phyloP scores from a whole-genome alignment of 30 jellyfish, hydroid and myxozoan species.

The Sanderia malayensis region DNA sequence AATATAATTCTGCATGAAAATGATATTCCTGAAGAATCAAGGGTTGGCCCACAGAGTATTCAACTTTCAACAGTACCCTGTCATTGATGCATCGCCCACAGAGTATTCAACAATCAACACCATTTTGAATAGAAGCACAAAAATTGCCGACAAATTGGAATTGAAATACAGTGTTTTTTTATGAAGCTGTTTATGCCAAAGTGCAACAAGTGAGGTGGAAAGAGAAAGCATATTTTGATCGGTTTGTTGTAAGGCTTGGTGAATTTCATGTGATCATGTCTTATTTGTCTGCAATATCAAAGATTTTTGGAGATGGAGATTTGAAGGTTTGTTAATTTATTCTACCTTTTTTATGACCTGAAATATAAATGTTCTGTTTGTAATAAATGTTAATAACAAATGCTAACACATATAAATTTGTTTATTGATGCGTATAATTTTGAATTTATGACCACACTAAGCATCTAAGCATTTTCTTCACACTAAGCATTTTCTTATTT shows the following conservation, averaged over 20 bases:
- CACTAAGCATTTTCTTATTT: neutral
- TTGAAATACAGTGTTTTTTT: constrained; percentile 4
- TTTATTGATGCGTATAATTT: too few relatives aligned
- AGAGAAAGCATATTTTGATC: constrained; percentile 7
- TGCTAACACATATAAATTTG: too few relatives aligned
- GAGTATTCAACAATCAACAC: constrained; percentile 21
- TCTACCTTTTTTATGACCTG: neutral
- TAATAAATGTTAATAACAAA: too few relatives aligned
- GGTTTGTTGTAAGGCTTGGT: constrained; percentile 12
- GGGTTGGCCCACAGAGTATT: neutral
- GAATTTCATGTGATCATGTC: constrained; percentile 19
- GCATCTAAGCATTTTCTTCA: too few relatives aligned
- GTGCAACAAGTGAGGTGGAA: constrained; percentile 4
- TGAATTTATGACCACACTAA: too few relatives aligned
- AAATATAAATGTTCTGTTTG: neutral
- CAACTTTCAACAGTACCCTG: too few relatives aligned
- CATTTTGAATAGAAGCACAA: neutral
- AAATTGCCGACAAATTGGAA: constrained; percentile 4
- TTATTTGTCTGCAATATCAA: constrained; percentile 11
- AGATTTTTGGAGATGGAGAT: constrained; percentile 14
- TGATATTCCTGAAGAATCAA: constrained; percentile 2
- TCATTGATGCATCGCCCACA: constrained; percentile 26
- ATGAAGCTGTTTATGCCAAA: constrained; percentile 13
- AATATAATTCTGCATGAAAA: neutral
- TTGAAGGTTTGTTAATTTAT: neutral